Conservation (phyloP, 2,113 vertebrate species). For the Chaenogobius annularis region DNA sequence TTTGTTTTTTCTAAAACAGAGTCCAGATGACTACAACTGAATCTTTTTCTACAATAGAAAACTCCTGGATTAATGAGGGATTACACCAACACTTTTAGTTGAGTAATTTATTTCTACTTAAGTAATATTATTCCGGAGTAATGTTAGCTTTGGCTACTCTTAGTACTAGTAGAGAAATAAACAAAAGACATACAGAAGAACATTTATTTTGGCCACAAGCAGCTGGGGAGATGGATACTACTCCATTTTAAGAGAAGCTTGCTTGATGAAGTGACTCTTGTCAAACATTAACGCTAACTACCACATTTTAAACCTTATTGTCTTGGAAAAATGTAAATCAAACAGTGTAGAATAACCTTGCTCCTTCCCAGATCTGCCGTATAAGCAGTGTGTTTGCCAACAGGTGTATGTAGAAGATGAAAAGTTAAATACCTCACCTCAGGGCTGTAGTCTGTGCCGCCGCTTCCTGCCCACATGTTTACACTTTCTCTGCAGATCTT, state of each 20-base stretch:
- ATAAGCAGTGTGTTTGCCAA: slow-evolving; percentile 22
- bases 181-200: too few relatives aligned
- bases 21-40: too few relatives aligned
- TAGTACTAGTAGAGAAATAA: too few relatives aligned
- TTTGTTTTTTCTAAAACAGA: too few relatives aligned
- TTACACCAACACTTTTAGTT: too few relatives aligned
- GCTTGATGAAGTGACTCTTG: background rate
- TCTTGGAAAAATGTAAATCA: background rate
- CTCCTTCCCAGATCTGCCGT: background rate
- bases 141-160: too few relatives aligned
- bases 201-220: too few relatives aligned
- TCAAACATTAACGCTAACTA: background rate
- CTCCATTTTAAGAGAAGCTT: background rate
- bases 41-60: too few relatives aligned
- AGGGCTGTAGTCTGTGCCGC: slow-evolving; percentile 9
- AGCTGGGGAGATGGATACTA: too few relatives aligned
- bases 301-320: background rate
- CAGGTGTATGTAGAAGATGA: slow-evolving; percentile 32
- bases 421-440: slow-evolving; percentile 21
- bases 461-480: slow-evolving; percentile 18
- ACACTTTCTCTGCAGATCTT: background rate
- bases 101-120: too few relatives aligned
- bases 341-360: background rate
- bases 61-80: too few relatives aligned
- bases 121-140: too few relatives aligned